Evolutionary conservation across 2,888 invertebrate species (phyloP).

Genomic region (Colletes collaris): DNA sequence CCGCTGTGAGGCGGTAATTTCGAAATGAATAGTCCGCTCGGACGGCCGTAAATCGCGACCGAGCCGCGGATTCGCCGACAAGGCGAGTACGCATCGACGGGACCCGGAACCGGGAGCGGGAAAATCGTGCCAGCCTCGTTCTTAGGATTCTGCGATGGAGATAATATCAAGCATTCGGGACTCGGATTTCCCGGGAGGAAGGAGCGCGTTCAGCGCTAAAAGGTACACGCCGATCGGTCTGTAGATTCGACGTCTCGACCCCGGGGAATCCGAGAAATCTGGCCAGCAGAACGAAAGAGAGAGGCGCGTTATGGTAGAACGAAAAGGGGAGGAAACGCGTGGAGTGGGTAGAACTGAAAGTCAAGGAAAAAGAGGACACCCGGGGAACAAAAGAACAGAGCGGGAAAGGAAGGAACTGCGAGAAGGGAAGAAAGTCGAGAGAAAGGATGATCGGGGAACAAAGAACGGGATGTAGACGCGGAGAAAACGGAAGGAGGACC

Average conservation of each 20-base stretch:
- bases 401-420: background rate
- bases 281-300: constrained; percentile 37
- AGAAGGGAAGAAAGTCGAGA: background rate
- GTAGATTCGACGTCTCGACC: constrained; percentile 68
- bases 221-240: constrained; percentile 70
- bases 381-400: constrained; percentile 11
- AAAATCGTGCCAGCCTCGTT: constrained; percentile 48
- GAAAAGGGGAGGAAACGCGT: constrained; percentile 1
- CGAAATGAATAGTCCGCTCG: too few relatives aligned
- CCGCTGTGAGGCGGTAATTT: too few relatives aligned
- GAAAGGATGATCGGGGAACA: constrained; percentile 36
- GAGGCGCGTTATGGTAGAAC: background rate
- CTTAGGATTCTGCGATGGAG: constrained; percentile 63
- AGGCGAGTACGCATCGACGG: constrained; percentile 2
- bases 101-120: constrained; percentile 20
- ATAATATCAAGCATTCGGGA: constrained; percentile 69
- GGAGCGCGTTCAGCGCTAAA: constrained; percentile 68
- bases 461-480: constrained; percentile 26
- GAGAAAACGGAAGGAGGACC: background rate
- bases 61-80: constrained; percentile 25
- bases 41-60: background rate
- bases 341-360: background rate
- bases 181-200: constrained; percentile 72
- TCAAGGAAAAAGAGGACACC: background rate
- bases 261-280: constrained; percentile 61